These are phyloP conservation scores for Andricus curvator DNA, from an alignment of 2,888 invertebrate genomes.

Conservation along the genomic window DNA sequence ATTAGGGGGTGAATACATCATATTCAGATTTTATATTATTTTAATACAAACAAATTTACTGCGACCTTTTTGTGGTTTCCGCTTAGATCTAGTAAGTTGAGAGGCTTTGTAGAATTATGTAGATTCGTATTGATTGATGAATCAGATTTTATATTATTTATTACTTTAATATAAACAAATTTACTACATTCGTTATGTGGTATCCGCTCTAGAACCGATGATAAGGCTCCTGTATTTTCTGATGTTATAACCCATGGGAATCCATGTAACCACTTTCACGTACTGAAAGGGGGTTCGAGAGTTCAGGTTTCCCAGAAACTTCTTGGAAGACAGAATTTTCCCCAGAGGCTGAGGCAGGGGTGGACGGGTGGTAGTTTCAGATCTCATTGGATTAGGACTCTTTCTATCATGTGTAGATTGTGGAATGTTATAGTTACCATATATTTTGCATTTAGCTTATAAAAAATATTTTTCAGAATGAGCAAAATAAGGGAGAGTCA, in stretches of 20 bases:
- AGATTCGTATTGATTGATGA: neutral
- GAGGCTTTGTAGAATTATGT: neutral
- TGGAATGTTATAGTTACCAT: neutral
- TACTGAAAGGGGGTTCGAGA: neutral
- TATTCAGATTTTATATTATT: neutral
- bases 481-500: too few relatives aligned
- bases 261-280: constrained; percentile 1
- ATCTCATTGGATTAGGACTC: constrained; percentile 1
- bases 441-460: neutral
- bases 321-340: constrained; percentile 3
- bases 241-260: constrained; percentile 7
- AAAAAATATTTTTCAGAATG: neutral
- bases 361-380: neutral
- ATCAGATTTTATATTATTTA: neutral
- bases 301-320: neutral
- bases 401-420: neutral
- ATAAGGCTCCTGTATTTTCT: neutral
- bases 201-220: neutral
- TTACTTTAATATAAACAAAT: neutral
- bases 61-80: neutral
- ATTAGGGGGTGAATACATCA: too few relatives aligned
- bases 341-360: neutral
- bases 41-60: neutral
- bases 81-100: neutral
- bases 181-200: too few relatives aligned